Conservation (phyloP, 2,113 vertebrate genomes). For the Phyllostomus hastatus region DNA sequence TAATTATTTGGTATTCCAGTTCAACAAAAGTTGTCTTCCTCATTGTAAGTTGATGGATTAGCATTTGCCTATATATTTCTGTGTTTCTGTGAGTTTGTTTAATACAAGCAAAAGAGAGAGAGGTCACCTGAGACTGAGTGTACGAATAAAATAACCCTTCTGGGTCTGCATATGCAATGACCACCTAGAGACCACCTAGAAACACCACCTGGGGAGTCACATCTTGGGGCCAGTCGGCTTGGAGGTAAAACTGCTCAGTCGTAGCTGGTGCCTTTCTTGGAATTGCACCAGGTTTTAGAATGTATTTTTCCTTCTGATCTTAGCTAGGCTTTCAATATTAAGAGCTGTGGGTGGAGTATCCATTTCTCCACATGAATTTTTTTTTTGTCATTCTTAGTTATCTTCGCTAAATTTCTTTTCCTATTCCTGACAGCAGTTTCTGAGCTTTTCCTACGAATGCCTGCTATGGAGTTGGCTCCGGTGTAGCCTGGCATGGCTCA, state of each 20-base stretch:
- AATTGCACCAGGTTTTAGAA: background rate
- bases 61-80: background rate
- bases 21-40: conserved; percentile 6
- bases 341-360: background rate
- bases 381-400: background rate
- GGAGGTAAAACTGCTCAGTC: background rate
- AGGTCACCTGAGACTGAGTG: background rate
- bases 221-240: background rate
- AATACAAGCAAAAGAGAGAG: background rate
- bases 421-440: background rate
- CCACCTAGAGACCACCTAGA: background rate
- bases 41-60: background rate
- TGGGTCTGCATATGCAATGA: background rate
- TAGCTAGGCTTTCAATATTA: background rate
- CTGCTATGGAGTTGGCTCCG: background rate
- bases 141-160: background rate
- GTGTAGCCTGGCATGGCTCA: background rate
- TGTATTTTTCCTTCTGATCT: background rate
- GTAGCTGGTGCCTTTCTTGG: background rate
- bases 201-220: background rate
- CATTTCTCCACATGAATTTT: background rate
- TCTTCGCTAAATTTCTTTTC: background rate
- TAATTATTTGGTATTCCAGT: background rate
- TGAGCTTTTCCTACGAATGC: background rate
- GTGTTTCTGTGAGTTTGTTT: background rate